These are phyloP conservation scores for Trissolcus brochymenae DNA, from an alignment of 2,888 invertebrate species.

Conservation along the genomic window DNA sequence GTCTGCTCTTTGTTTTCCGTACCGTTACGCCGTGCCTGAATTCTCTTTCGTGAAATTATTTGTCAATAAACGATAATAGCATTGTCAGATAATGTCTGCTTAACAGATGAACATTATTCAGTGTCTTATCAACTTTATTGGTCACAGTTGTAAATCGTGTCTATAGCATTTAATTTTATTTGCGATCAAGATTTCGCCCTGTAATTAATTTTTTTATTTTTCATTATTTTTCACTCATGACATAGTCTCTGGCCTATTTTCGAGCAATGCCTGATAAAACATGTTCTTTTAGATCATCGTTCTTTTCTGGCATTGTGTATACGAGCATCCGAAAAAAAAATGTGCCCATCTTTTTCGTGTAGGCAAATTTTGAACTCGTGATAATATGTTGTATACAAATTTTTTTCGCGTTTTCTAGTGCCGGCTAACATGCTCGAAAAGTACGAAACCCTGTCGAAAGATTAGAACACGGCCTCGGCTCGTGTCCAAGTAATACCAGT, in stretches of 20 bases:
- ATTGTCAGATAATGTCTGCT: conserved; percentile 39
- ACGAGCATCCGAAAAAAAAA: not conserved
- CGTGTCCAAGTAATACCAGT: conserved; percentile 75
- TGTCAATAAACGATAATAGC: conserved; percentile 52
- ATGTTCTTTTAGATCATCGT: not conserved
- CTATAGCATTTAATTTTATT: conserved; percentile 39
- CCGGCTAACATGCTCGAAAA: conserved; percentile 64
- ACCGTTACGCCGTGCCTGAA: conserved; percentile 32
- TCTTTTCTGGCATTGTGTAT: not conserved
- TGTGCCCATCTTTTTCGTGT: not conserved
- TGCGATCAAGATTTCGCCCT: conserved; percentile 49
- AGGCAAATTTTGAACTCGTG: not conserved
- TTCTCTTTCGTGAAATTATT: conserved; percentile 47
- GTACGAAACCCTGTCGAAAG: conserved; percentile 76
- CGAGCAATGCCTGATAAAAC: not conserved
- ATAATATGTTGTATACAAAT: conserved; percentile 6
- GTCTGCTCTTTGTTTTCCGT: conserved; percentile 28
- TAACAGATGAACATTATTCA: conserved; percentile 51
- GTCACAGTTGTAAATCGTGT: conserved; percentile 40
- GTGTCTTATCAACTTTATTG: conserved; percentile 42
- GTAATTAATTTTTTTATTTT: not conserved
- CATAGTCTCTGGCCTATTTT: too few species aligned
- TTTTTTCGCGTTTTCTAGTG: conserved; percentile 19
- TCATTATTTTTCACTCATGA: not conserved
- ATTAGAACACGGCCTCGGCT: conserved; percentile 74